These are phyloP conservation scores for Neomonachus schauinslandi DNA, from an alignment of 2,113 vertebrate genomes.

Conservation along the genomic window DNA sequence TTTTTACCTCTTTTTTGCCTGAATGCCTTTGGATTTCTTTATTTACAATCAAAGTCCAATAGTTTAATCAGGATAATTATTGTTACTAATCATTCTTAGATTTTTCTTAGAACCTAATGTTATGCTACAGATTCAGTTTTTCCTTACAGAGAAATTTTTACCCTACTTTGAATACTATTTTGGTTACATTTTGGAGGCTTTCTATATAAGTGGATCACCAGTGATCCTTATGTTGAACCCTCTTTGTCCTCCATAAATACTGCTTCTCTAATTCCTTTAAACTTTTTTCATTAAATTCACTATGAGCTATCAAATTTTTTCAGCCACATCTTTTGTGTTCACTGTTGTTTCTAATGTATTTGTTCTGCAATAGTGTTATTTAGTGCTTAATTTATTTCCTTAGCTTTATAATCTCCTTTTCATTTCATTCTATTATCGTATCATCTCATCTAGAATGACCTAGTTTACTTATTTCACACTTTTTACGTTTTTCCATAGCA, in stretches of 20 bases:
- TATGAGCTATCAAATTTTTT: not conserved
- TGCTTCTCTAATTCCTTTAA: not conserved
- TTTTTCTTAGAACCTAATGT: slow-evolving; percentile 23
- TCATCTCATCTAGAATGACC: not conserved
- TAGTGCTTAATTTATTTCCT: not conserved
- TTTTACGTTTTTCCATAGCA: not conserved
- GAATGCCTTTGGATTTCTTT: not conserved
- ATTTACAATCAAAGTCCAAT: not conserved
- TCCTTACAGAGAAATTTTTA: not conserved
- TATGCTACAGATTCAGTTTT: not conserved
- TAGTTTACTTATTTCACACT: not conserved
- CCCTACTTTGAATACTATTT: not conserved
- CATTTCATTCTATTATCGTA: not conserved
- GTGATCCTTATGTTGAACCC: not conserved
- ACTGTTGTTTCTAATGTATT: not conserved
- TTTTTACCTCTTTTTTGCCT: not conserved
- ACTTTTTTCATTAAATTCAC: not conserved
- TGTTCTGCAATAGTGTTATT: not conserved
- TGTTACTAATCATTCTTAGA: not conserved
- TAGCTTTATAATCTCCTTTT: not conserved
- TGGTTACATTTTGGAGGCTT: not conserved
- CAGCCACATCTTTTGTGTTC: not conserved
- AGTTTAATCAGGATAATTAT: not conserved
- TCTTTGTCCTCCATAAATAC: not conserved
- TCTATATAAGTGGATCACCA: not conserved